Base-by-base conservation (phyloP, 2,888 invertebrate genomes). In the Cephalotes varians region DNA sequence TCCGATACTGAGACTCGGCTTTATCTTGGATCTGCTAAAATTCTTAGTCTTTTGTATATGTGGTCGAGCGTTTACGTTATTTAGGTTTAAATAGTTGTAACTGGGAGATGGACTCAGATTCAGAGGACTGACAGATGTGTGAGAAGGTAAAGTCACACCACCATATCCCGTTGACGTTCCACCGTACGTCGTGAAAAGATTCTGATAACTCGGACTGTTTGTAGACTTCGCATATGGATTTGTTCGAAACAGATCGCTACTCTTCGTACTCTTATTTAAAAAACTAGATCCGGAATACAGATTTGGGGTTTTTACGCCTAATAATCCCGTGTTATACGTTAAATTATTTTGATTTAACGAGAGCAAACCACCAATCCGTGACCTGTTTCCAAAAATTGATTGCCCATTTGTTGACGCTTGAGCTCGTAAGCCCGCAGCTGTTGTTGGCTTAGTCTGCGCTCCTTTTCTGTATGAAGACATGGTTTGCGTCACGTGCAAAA, bases 161-260 rank as follows among this genome's bases (percentile, higher is more conserved):
- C 97, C 97, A 91, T 97, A 97, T 7, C 97, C 97, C 4, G 96
- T 96, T 84, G 96, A 94, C 0, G 96, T 96, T 47, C 96, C 96
- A 3, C 96, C 96, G 85, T 96, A 96, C 0, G 95, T 94, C 2
- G 95, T 94, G 83, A 95, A 95, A 2, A 95, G 94, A 88, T 95
- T 95, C 60, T 94, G 94, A 90, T 95, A 95, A 87, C 95, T 95
- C 3, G 95, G 94, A 88, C 94, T 95, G 44, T 91, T 85, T 95
- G 95, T n/a, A 94, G 93, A 89, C 91, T 94, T 77, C 2, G 95
- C 93, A 83, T 95, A 95, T 10, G 94, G 92, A 89, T 92, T 94
- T 80, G 93, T 93, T 25, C 92, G 86, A 67, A 88, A 94, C 0
- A 93, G 88, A 65, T 83, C 86, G 40, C 65, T 90, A 34, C 84